phyloP scores from a whole-genome alignment of 2,113 vertebrate genomes.

The Xiphophorus hellerii region DNA sequence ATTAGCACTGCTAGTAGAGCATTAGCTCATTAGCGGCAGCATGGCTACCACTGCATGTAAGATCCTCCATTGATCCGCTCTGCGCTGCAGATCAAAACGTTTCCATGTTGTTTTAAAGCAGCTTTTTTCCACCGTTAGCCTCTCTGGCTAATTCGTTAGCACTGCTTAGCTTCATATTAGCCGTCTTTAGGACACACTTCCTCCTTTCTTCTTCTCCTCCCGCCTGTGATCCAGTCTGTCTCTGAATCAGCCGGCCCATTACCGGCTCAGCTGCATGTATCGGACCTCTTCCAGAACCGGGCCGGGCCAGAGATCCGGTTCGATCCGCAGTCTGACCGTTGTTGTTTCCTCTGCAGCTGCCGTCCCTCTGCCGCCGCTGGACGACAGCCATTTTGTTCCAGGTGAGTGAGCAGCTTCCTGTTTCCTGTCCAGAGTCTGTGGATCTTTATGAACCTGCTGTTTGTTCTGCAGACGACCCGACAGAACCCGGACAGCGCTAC shows the following conservation, averaged over 20 bases:
- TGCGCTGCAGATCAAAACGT: too few species aligned
- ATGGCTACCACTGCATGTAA: too few species aligned
- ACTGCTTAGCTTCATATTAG: background rate
- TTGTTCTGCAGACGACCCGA: constrained; percentile 44
- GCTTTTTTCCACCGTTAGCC: too few species aligned
- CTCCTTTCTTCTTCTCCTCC: background rate
- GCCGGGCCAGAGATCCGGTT: too few species aligned
- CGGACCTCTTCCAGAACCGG: too few species aligned
- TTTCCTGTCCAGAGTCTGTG: too few species aligned
- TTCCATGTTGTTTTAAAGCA: too few species aligned
- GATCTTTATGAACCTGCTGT: background rate
- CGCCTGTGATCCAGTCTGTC: background rate
- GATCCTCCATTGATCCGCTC: too few species aligned
- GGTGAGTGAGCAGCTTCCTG: constrained; percentile 40
- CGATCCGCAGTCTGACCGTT: background rate
- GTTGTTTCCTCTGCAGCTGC: constrained; percentile 45
- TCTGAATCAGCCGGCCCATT: background rate
- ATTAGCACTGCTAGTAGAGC: too few species aligned
- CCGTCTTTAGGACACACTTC: background rate
- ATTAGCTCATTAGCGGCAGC: too few species aligned
- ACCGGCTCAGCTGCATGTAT: background rate
- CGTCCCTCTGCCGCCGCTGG: constrained; percentile 44
- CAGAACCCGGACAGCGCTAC: background rate
- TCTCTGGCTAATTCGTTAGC: background rate
- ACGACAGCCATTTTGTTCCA: constrained; percentile 57